phyloP scores from a whole-genome alignment of 2,888 invertebrate species.

The Lucinisca nassula region DNA sequence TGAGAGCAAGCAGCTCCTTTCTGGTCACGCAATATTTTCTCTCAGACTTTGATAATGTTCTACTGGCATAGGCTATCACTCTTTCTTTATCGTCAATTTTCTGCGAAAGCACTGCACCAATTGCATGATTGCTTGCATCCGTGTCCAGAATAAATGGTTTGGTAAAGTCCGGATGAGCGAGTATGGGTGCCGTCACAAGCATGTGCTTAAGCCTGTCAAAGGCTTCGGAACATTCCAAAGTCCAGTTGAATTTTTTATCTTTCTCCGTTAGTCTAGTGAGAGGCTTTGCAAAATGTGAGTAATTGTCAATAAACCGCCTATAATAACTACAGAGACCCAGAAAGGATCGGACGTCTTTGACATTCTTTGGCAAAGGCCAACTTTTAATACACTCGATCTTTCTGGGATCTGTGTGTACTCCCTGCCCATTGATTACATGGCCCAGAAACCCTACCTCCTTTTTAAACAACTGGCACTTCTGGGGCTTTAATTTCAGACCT shows the following conservation, averaged over 20 bases:
- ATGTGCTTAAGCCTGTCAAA: conserved; percentile 15
- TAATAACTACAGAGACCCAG: conserved; percentile 31
- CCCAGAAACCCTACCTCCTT: conserved; percentile 25
- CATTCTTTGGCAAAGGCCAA: conserved; percentile 7
- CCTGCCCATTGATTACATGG: conserved; percentile 7
- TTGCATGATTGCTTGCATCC: conserved; percentile 25
- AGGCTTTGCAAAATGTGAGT: neutral
- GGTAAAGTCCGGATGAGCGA: too few relatives aligned
- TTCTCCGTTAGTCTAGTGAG: conserved; percentile 4
- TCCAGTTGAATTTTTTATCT: too few relatives aligned
- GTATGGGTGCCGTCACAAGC: too few relatives aligned
- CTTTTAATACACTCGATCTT: conserved; percentile 15
- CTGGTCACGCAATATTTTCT: too few relatives aligned
- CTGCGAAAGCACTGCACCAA: conserved; percentile 47
- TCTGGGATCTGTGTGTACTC: conserved; percentile 11
- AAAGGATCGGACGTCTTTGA: conserved; percentile 4
- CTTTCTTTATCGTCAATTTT: conserved; percentile 25
- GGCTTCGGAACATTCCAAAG: neutral
- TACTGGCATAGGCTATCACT: neutral
- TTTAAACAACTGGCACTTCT: conserved; percentile 26
- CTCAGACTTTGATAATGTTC: too few relatives aligned
- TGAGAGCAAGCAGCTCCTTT: too few relatives aligned
- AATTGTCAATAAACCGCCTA: conserved; percentile 28
- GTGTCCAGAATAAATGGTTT: too few relatives aligned
- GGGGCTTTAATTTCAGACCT: conserved; percentile 22